A percentile compares a stretch with the other conserved stretches of the same genome.
Conservation (phyloP, 2,113 vertebrate genomes). For the Gnathonemus echidnorhynchus region DNA sequence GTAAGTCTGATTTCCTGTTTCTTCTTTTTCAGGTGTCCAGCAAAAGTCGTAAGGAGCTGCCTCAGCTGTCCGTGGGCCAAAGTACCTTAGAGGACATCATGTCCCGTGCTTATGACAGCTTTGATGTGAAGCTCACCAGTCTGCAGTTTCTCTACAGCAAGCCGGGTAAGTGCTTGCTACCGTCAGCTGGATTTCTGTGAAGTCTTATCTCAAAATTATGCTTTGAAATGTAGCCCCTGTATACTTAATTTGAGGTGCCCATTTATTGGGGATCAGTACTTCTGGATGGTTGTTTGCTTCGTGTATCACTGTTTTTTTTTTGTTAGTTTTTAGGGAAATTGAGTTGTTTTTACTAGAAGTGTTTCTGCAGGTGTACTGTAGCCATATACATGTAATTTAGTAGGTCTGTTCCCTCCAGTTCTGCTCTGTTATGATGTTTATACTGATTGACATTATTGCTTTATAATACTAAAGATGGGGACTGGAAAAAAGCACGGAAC, state of each 20-base stretch:
- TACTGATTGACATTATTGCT: background rate
- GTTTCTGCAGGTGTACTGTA: background rate
- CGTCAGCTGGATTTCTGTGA: background rate
- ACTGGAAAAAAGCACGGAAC: slow-evolving; percentile 85
- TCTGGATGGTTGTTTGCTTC: background rate
- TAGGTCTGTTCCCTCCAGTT: background rate
- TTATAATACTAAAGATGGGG: slow-evolving; percentile 60
- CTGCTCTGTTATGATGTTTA: background rate
- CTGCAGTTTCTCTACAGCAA: slow-evolving; percentile 88
- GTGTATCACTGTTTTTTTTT: background rate
- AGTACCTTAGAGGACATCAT: slow-evolving; percentile 87
- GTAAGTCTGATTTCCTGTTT: background rate
- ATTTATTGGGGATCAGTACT: background rate
- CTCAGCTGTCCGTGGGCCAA: slow-evolving; percentile 64
- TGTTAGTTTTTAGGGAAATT: background rate
- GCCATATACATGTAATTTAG: background rate
- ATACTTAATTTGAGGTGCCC: background rate
- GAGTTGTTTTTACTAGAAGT: background rate
- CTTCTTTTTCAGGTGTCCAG: slow-evolving; percentile 52
- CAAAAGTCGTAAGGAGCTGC: slow-evolving; percentile 70
- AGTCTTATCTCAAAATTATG: background rate
- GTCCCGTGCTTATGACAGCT: slow-evolving; percentile 88
- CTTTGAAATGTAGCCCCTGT: background rate
- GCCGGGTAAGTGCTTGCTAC: slow-evolving; percentile 62
- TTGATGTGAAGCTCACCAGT: slow-evolving; percentile 84